Evolutionary conservation across 2,797 vertebrate species (phyloP).

Genomic region (Chloroceryle amazona): DNA sequence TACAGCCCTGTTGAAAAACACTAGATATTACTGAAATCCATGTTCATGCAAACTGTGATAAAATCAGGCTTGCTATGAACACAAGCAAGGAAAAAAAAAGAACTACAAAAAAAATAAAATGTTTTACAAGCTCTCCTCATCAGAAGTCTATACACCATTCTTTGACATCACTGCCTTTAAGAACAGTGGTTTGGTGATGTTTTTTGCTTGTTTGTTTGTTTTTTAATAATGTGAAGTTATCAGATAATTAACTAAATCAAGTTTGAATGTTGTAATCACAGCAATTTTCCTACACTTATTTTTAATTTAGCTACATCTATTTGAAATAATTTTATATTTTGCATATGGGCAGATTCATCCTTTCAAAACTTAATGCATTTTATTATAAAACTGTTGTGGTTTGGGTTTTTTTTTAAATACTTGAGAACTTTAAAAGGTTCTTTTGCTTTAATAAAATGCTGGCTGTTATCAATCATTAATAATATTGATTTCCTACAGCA

Average conservation of each 20-base stretch:
- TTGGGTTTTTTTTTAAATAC: background rate
- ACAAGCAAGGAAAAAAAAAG: background rate
- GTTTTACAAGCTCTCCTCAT: background rate
- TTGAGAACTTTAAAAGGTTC: background rate
- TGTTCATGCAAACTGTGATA: background rate
- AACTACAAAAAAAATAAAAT: background rate
- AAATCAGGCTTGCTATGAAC: background rate
- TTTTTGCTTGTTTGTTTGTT: fast-evolving
- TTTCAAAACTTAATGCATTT: background rate
- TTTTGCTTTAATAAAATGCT: background rate
- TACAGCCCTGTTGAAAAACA: background rate
- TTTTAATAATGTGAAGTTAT: background rate
- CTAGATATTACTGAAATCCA: background rate
- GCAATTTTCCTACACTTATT: fast-evolving
- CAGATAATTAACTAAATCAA: background rate
- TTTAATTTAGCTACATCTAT: background rate
- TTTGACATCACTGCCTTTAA: background rate
- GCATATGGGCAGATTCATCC: background rate
- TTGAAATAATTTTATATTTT: background rate
- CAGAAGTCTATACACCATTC: background rate
- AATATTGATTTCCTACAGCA: background rate
- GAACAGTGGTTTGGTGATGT: background rate
- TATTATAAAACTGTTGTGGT: background rate
- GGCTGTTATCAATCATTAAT: background rate
- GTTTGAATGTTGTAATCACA: background rate